A percentile compares a stretch with the other conserved stretches of the same genome.
These are phyloP conservation scores for Catharus fuscescens DNA, from an alignment of 2,113 vertebrate genomes.

Conservation along the genomic window DNA sequence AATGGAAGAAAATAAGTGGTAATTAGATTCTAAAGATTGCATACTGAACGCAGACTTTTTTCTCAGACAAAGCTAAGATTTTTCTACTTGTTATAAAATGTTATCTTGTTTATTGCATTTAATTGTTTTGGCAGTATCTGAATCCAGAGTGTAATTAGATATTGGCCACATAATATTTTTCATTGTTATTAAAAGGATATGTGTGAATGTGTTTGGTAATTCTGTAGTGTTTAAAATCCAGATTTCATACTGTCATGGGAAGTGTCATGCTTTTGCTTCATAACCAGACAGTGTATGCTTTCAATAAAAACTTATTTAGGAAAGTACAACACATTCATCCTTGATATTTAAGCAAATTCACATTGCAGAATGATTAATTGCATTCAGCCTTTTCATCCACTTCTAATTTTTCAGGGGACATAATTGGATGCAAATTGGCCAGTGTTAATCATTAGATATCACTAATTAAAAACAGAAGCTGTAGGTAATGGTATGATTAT, in stretches of 20 bases:
- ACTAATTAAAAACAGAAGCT: conserved; percentile 78
- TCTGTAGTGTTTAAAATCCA: neutral
- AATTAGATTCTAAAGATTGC: neutral
- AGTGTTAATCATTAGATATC: conserved; percentile 75
- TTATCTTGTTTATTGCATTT: neutral
- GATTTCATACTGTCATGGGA: conserved; percentile 7
- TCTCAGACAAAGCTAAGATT: neutral
- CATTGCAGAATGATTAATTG: conserved; percentile 65
- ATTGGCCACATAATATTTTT: neutral
- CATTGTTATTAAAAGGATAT: neutral
- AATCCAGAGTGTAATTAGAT: neutral
- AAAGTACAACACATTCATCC: conserved; percentile 44
- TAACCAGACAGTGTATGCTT: conserved; percentile 14
- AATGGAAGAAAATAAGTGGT: neutral
- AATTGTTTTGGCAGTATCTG: neutral
- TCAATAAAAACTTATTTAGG: conserved; percentile 45
- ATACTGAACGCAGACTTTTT: neutral
- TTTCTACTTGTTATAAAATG: neutral
- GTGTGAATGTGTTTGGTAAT: neutral
- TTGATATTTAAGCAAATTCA: conserved; percentile 50
- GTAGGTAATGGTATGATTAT: conserved; percentile 74
- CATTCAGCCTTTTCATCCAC: conserved; percentile 59
- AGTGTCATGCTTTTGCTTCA: neutral
- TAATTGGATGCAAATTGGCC: conserved; percentile 77
- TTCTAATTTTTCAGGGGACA: conserved; percentile 68